Conservation (phyloP, 2,797 vertebrate genomes). For the Lacerta viridis region DNA sequence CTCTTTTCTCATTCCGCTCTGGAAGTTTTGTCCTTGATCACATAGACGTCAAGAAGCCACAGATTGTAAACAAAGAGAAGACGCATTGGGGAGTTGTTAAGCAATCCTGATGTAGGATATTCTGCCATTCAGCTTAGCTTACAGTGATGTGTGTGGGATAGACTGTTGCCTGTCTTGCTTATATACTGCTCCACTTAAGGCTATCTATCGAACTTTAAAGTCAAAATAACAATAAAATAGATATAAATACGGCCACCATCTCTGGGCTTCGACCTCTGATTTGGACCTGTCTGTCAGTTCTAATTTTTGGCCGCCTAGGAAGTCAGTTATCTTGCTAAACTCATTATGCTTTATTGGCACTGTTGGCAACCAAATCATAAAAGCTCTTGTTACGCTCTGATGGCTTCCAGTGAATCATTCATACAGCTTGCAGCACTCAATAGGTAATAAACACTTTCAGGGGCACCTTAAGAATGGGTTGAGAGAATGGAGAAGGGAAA, state of each 20-base stretch:
- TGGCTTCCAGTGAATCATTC: not conserved
- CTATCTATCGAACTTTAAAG: not conserved
- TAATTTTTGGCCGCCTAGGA: not conserved
- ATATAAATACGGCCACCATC: not conserved
- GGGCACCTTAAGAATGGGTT: not conserved
- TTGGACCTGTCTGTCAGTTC: not conserved
- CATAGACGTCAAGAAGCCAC: not conserved
- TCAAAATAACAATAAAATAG: not conserved
- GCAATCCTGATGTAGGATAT: not conserved
- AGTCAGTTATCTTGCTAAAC: not conserved
- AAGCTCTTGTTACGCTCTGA: not conserved
- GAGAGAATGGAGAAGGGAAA: not conserved
- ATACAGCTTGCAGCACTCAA: not conserved
- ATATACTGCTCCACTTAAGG: not conserved
- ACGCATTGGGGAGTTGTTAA: not conserved
- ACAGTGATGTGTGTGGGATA: not conserved
- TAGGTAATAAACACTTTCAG: not conserved
- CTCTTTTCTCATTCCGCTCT: not conserved
- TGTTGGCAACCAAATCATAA: not conserved
- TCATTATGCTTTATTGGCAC: slow-evolving; percentile 7
- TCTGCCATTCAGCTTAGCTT: not conserved
- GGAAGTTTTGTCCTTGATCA: not conserved
- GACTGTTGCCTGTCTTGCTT: not conserved
- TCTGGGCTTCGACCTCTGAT: not conserved
- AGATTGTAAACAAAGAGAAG: not conserved